Percentiles rank a stretch among this genome's conserved stretches.
Evolutionary conservation across 1,140 invertebrate genomes (phyloP).

Genomic region (Cydia splendana): DNA sequence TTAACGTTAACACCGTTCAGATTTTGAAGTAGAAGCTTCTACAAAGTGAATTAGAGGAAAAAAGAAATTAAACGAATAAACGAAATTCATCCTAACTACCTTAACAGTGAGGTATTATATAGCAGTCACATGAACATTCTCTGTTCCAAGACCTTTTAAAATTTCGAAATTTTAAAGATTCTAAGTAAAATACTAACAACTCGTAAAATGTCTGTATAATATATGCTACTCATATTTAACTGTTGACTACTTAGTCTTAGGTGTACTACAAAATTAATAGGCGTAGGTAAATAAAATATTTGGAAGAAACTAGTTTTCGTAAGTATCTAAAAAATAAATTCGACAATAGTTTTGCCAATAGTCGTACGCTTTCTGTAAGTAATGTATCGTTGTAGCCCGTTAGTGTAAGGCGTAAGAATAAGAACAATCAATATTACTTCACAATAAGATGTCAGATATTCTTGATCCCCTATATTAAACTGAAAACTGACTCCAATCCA

Average conservation of each 20-base stretch:
- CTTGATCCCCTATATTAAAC: neutral
- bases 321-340: constrained; percentile 33
- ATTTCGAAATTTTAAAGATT: neutral
- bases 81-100: neutral
- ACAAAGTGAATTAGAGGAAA: neutral
- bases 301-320: neutral
- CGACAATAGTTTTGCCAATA: constrained; percentile 42
- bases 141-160: too few species aligned
- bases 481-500: neutral
- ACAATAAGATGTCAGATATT: neutral
- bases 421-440: constrained; percentile 26
- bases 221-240: neutral
- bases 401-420: constrained; percentile 38
- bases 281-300: constrained; percentile 18
- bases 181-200: neutral
- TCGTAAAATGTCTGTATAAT: neutral
- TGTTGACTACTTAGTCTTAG: neutral
- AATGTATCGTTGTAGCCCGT: constrained; percentile 38
- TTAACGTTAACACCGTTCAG: neutral
- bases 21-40: neutral
- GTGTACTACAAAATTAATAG: neutral
- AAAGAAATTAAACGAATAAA: neutral
- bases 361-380: constrained; percentile 30
- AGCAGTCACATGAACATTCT: too few species aligned
- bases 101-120: neutral